Evolutionary conservation across 2,888 invertebrate genomes (phyloP).

Genomic region (Aphodius granarius): DNA sequence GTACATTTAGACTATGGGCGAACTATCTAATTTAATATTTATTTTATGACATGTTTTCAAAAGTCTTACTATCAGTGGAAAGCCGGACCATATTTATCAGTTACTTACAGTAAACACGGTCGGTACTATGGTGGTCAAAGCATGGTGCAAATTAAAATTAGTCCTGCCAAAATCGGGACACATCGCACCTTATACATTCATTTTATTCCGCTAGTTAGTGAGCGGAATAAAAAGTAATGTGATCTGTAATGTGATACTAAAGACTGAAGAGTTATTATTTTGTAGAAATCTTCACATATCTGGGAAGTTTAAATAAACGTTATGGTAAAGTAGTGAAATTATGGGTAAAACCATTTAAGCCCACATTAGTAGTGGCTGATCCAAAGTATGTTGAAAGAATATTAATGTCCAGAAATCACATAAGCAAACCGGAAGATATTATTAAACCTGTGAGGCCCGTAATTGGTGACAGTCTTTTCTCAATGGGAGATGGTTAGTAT

Average conservation of each 20-base stretch:
- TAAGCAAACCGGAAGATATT: slow-evolving; percentile 5
- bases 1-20: no score
- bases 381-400: slow-evolving; percentile 19
- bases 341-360: slow-evolving; percentile 20
- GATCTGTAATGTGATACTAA: no score
- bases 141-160: no score
- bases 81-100: no score
- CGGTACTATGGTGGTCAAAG: no score
- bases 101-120: no score
- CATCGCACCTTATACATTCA: no score
- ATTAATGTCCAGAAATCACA: slow-evolving; percentile 13
- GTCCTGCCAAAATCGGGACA: no score
- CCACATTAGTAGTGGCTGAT: slow-evolving; percentile 12
- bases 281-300: slow-evolving; percentile 18
- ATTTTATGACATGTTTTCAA: no score
- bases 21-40: no score
- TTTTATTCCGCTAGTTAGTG: no score
- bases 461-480: neutral
- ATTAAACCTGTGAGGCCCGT: neutral
- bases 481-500: neutral
- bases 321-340: slow-evolving; percentile 19
- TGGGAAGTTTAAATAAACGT: slow-evolving; percentile 6
- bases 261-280: slow-evolving; percentile 1
- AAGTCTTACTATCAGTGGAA: no score
- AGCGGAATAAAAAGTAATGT: neutral